phyloP scores from a whole-genome alignment of 35 echinoderm and acorn worm species.

The Ptychodera flava region DNA sequence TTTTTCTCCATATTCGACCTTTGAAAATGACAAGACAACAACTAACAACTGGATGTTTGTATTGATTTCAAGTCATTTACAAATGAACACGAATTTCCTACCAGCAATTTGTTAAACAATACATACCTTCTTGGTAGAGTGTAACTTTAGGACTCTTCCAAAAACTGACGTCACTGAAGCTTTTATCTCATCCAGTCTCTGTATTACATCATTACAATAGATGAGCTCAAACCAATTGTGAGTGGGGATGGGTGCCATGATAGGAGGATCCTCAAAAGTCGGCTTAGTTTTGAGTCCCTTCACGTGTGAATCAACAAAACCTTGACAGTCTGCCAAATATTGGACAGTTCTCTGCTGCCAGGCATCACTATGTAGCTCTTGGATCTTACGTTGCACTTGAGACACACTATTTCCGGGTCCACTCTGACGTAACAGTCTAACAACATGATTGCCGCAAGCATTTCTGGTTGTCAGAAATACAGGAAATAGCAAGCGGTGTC shows the following conservation, averaged over 20 bases:
- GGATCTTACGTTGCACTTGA: conserved; percentile 22
- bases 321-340: conserved; percentile 13
- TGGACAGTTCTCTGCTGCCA: conserved; percentile 24
- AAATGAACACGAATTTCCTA: too few relatives aligned
- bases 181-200: conserved; percentile 32
- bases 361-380: conserved; percentile 38
- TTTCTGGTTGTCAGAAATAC: conserved; percentile 39
- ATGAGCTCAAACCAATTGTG: conserved; percentile 42
- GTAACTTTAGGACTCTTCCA: conserved; percentile 45
- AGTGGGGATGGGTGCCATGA: conserved; percentile 30
- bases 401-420: conserved; percentile 34
- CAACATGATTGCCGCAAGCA: neutral
- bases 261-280: conserved; percentile 7
- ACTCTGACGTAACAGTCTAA: too few relatives aligned
- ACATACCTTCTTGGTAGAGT: conserved; percentile 55
- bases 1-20: too few relatives aligned
- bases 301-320: neutral
- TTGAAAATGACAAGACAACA: too few relatives aligned
- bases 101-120: neutral
- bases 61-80: too few relatives aligned
- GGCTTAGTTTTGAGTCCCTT: neutral
- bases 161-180: conserved; percentile 42
- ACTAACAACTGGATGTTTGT: too few relatives aligned
- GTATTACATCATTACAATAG: conserved; percentile 52
- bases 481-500: conserved; percentile 24